phyloP scores from a whole-genome alignment of 2,797 vertebrate genomes.

The Falco concolor region DNA sequence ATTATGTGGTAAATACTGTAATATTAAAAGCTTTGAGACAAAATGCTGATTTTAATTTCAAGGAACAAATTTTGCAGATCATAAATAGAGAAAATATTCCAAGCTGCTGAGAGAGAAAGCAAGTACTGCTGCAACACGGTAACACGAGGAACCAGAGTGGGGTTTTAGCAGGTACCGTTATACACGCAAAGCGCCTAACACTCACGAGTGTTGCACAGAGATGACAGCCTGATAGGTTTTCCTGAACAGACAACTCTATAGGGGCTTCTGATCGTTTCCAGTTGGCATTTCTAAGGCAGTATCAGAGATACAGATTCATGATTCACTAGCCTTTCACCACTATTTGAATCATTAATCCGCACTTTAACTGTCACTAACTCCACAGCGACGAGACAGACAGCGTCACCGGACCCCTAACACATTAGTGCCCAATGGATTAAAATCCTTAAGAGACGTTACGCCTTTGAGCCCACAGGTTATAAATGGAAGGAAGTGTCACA shows the following conservation, averaged over 20 bases:
- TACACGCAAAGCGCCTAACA: not conserved
- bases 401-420: not conserved
- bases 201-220: accelerated
- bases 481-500: not conserved
- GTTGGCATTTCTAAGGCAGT: not conserved
- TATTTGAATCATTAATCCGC: not conserved
- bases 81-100: not conserved
- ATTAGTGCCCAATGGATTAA: not conserved
- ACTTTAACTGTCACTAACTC: not conserved
- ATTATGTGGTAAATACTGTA: accelerated
- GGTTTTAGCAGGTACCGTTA: not conserved
- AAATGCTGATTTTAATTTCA: not conserved
- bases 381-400: not conserved
- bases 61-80: not conserved
- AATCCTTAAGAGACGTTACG: not conserved
- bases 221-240: not conserved
- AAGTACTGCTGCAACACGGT: not conserved
- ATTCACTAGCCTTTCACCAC: not conserved
- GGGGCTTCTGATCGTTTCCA: not conserved
- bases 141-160: not conserved
- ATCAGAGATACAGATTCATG: not conserved
- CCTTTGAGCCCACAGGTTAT: not conserved
- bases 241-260: not conserved
- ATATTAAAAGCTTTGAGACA: not conserved
- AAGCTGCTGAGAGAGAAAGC: not conserved